phyloP scores from a whole-genome alignment of 2,113 vertebrate species.

The Stercorarius parasiticus region DNA sequence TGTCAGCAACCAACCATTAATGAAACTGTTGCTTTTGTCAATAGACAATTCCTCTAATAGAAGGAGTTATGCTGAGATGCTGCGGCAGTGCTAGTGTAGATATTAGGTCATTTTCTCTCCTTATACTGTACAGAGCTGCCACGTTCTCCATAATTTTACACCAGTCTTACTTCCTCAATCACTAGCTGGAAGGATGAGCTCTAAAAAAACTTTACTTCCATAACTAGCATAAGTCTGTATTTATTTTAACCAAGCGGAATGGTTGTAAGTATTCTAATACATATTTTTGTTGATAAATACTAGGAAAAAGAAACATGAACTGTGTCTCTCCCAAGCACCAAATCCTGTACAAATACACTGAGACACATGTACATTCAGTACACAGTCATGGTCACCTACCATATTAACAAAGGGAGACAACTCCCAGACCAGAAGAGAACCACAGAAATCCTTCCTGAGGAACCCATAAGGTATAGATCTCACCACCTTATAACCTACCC shows the following conservation, averaged over 20 bases:
- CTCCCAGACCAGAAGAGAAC: neutral
- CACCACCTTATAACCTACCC: neutral
- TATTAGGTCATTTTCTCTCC: neutral
- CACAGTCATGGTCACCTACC: neutral
- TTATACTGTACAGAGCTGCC: neutral
- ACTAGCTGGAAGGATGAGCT: neutral
- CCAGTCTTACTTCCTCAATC: neutral
- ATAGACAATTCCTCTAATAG: neutral
- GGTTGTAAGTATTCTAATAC: neutral
- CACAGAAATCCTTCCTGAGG: neutral
- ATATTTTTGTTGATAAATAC: neutral
- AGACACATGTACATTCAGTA: accelerated
- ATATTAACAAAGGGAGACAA: neutral
- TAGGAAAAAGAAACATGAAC: neutral
- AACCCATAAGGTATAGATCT: neutral
- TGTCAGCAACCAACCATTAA: neutral
- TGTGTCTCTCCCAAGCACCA: neutral
- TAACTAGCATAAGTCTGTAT: neutral
- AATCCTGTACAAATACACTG: neutral
- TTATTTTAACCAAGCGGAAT: neutral
- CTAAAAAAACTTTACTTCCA: neutral
- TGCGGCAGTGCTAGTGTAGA: neutral
- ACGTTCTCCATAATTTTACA: neutral
- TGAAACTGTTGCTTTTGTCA: neutral
- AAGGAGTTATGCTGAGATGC: neutral